Percentiles rank a stretch among this genome's conserved stretches.
phyloP scores from a whole-genome alignment of 37 sponge, comb jelly and placozoan genomes.

The Aplysina aerophoba region DNA sequence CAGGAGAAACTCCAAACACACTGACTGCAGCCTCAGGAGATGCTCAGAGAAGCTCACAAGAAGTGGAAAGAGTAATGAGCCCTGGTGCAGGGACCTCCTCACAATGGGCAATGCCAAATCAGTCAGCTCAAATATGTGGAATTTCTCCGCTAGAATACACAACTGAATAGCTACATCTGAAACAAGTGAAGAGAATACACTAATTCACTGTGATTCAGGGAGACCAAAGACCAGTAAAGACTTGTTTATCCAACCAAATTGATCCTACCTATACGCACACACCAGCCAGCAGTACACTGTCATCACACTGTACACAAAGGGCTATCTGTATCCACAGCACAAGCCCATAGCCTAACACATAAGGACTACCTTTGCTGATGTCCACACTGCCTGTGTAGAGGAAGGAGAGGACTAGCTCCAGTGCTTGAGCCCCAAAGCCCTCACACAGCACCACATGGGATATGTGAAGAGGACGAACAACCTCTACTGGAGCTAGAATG shows the following conservation, averaged over 20 bases:
- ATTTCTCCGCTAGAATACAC: not conserved
- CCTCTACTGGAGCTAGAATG: not conserved
- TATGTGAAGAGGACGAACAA: not conserved
- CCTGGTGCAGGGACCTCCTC: slow-evolving; percentile 16
- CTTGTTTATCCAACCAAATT: too few relatives aligned
- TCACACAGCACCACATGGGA: slow-evolving; percentile 21
- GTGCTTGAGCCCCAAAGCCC: not conserved
- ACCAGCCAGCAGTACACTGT: too few relatives aligned
- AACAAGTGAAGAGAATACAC: not conserved
- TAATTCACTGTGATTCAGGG: too few relatives aligned
- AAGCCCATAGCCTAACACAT: too few relatives aligned
- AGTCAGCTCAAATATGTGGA: not conserved
- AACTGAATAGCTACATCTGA: not conserved
- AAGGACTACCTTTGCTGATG: too few relatives aligned
- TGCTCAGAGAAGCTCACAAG: not conserved
- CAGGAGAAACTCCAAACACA: slow-evolving; percentile 11
- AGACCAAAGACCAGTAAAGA: too few relatives aligned
- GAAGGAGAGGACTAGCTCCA: not conserved
- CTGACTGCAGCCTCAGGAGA: slow-evolving; percentile 1
- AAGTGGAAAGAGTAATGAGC: slow-evolving; percentile 8
- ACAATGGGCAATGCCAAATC: slow-evolving; percentile 12
- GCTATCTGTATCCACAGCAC: too few relatives aligned
- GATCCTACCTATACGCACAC: too few relatives aligned
- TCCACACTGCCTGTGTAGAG: slow-evolving; percentile 5
- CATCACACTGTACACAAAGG: too few relatives aligned